Conservation (phyloP, 2,113 vertebrate genomes). For the Nanger granti region DNA sequence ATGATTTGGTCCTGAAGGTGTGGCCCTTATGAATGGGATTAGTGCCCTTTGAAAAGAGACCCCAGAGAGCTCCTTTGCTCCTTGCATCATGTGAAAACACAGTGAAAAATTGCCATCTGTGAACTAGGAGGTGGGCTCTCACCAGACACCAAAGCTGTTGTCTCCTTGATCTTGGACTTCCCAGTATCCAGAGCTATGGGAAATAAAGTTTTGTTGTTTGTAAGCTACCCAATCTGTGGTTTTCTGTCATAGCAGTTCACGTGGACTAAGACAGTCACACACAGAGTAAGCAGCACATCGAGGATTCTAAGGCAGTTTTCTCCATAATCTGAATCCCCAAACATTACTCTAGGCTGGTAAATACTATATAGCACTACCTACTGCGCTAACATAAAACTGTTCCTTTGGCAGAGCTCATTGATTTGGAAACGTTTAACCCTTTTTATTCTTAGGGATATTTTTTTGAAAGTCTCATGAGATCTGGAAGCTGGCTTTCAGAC, state of each 20-base stretch:
- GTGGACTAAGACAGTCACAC: too few species aligned
- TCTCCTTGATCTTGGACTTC: neutral
- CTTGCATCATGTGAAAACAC: neutral
- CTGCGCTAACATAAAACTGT: neutral
- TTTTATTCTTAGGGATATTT: neutral
- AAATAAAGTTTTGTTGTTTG: neutral
- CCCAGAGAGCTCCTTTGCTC: neutral
- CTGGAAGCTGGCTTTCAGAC: neutral
- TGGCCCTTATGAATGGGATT: neutral
- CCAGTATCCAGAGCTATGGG: neutral
- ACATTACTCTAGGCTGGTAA: neutral
- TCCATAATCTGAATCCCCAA: neutral
- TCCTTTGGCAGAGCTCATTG: neutral
- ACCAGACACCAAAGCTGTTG: neutral
- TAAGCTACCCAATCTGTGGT: neutral
- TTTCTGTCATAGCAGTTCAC: neutral
- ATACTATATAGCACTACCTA: rapidly evolving
- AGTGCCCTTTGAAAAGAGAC: neutral
- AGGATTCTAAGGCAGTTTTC: neutral
- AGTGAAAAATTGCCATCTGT: neutral
- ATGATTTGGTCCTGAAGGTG: neutral
- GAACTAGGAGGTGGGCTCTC: neutral
- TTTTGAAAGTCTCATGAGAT: neutral
- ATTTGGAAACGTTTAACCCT: neutral
- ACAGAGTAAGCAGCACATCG: neutral